phyloP scores from a whole-genome alignment of 2,888 invertebrate species.

The Cacoxenus indagator region DNA sequence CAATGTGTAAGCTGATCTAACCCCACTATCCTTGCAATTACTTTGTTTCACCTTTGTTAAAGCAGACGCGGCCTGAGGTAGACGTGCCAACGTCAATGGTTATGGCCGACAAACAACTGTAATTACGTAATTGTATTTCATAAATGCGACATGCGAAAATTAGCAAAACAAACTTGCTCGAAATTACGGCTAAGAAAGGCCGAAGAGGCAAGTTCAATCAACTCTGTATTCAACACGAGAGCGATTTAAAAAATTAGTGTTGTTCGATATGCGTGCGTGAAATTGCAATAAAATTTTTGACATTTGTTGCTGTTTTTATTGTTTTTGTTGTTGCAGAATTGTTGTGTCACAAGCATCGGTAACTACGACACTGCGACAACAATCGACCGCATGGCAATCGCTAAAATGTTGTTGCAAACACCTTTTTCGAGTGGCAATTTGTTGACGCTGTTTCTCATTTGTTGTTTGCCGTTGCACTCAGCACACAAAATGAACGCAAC shows the following conservation, averaged over 20 bases:
- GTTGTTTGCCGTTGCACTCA: constrained; percentile 34
- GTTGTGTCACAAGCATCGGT: constrained; percentile 53
- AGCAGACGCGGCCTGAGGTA: background rate
- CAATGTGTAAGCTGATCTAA: background rate
- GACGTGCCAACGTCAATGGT: constrained; percentile 23
- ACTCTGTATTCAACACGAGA: constrained; percentile 24
- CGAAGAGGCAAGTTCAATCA: constrained; percentile 34
- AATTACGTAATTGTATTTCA: constrained; percentile 56
- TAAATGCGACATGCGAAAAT: constrained; percentile 52
- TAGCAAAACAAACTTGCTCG: constrained; percentile 43
- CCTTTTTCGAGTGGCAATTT: constrained; percentile 63
- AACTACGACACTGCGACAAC: constrained; percentile 24
- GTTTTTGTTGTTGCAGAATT: constrained; percentile 35
- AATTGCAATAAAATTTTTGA: constrained; percentile 16
- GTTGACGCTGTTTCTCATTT: constrained; percentile 48
- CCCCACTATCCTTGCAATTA: background rate
- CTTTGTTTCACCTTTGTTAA: constrained; percentile 7
- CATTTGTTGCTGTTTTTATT: constrained; percentile 2
- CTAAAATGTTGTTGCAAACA: constrained; percentile 50
- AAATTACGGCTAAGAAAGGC: constrained; percentile 39
- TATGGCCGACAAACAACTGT: constrained; percentile 33
- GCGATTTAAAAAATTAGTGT: constrained; percentile 3
- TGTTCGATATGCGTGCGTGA: constrained; percentile 10
- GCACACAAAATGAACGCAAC: constrained; percentile 39
- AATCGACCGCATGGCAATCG: constrained; percentile 12